Evolutionary conservation across 2,888 invertebrate genomes (phyloP).

Genomic region (Chrysodeixis includens): DNA sequence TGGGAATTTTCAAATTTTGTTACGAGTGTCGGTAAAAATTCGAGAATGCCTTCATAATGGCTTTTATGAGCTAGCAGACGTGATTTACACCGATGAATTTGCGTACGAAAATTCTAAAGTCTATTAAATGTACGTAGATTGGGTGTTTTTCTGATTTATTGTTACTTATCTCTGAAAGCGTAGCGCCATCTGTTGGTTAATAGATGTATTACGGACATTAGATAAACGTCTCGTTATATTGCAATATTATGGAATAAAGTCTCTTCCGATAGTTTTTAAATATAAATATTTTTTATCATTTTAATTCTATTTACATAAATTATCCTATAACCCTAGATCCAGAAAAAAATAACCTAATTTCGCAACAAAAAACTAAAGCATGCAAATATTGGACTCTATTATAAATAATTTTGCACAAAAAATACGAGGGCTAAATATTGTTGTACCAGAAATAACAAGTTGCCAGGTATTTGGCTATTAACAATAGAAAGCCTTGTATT

Average conservation of each 20-base stretch:
- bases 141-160: constrained; percentile 49
- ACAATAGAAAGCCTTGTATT: constrained; percentile 29
- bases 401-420: neutral
- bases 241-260: too few species aligned
- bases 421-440: constrained; percentile 8
- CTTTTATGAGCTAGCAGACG: constrained; percentile 73
- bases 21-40: constrained; percentile 72
- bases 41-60: constrained; percentile 70
- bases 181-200: constrained; percentile 63
- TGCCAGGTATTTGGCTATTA: constrained; percentile 27
- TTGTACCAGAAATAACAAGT: constrained; percentile 6
- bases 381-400: neutral
- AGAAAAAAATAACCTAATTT: neutral
- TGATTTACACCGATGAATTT: constrained; percentile 77
- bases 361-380: neutral
- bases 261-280: too few species aligned
- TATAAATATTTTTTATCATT: too few species aligned
- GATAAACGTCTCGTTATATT: neutral
- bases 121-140: constrained; percentile 60
- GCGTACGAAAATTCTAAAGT: constrained; percentile 60
- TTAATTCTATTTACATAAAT: too few species aligned
- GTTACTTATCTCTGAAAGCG: constrained; percentile 27
- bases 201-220: constrained; percentile 38
- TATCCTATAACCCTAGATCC: neutral
- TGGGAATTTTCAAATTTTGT: constrained; percentile 74